Base-by-base conservation (phyloP, 2,888 invertebrate species). In the Sesia bembeciformis region DNA sequence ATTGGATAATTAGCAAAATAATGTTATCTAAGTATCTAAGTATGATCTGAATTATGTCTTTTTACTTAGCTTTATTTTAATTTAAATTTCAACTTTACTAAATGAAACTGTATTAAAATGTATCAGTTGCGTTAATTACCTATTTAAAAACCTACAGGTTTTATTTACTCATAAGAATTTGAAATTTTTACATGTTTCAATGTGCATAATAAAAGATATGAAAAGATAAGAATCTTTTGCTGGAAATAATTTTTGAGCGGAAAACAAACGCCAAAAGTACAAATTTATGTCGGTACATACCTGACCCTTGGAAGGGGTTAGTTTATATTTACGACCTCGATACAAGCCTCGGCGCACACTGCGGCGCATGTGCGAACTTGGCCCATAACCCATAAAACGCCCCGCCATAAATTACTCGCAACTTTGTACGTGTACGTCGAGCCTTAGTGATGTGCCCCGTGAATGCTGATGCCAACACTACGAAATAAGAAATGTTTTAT, bases 311-410 rank as follows among this genome's bases (percentile, higher is more conserved):
- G 68, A 72, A 72, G 71, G 76, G 81, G 76, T 81, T 80, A 81
- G 75, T 67, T 67, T 68, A 80, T 80, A 81, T 83, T 83, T 82
- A 82, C 71, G 78, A 70, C 71, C 59, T 59, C 68, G 69, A 72
- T 68, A 70, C 69, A 69, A 70, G 75, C 65, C 67, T 68, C 65
- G 69, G 59, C 71, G 68, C 64, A 62, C 62, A 58, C 69, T 63
- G 64, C 64, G 62, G 74, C 74, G 74, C 79, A 85, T 84, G 81
- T 84, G 86, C 80, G 81, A 85, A 82, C 81, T 81, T 74, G 71
- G 74, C 66, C 77, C 79, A 65, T 71, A 67, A 70, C 65, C 67
- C 74, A 80, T 86, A 87, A 85, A 86, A 70, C 64, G 64, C 61
- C 61, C 65, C 62, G 69, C 60, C 77, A 76, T 87, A 87, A 87